Evolutionary conservation across 2,888 invertebrate species (phyloP).

Genomic region (Margaritifera margaritifera): DNA sequence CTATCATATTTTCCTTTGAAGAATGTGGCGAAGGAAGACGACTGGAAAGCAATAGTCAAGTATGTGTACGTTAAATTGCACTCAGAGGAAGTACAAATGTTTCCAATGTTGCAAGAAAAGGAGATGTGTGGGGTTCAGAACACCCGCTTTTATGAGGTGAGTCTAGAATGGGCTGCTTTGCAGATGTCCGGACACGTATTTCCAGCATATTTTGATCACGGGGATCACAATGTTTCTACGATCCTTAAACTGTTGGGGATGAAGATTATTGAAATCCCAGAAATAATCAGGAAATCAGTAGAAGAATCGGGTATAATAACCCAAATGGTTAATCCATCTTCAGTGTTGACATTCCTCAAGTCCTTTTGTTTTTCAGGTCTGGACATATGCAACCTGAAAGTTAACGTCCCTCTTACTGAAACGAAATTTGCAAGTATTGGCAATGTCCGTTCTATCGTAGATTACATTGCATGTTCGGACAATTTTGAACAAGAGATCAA

Average conservation of each 20-base stretch:
- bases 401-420: background rate
- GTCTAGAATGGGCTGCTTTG: background rate
- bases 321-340: too few species aligned
- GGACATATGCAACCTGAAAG: too few species aligned
- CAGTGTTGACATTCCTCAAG: too few species aligned
- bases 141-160: too few species aligned
- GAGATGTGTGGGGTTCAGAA: background rate
- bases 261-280: constrained; percentile 24
- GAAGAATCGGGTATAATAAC: constrained; percentile 2
- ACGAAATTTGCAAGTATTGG: constrained; percentile 5
- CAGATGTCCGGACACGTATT: background rate
- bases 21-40: constrained; percentile 6
- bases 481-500: constrained; percentile 12
- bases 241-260: constrained; percentile 27
- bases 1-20: constrained; percentile 16
- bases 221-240: too few species aligned
- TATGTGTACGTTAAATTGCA: constrained; percentile 4
- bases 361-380: too few species aligned
- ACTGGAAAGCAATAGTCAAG: constrained; percentile 14
- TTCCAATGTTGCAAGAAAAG: background rate
- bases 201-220: background rate
- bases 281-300: constrained; percentile 13
- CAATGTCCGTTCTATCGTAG: background rate
- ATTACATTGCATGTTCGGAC: constrained; percentile 14
- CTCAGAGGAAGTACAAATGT: background rate